Percentiles rank a stretch among this genome's conserved stretches.
Evolutionary conservation across 2,113 vertebrate species (phyloP).

Genomic region (Columba janthina): DNA sequence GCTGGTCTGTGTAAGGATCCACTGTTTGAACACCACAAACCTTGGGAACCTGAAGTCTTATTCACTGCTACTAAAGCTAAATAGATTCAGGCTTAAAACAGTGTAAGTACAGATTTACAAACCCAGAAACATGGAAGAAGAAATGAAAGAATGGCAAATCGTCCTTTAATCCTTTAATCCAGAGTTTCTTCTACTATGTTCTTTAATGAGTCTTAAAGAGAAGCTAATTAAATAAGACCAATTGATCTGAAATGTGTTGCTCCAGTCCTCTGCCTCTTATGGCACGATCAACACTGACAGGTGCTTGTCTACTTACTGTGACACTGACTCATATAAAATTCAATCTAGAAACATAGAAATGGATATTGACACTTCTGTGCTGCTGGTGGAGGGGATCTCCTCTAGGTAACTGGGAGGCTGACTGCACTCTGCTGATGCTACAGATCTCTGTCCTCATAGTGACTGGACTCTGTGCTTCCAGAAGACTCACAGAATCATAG

Average conservation of each 20-base stretch:
- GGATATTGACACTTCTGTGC: background rate
- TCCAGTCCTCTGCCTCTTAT: background rate
- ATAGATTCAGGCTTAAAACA: background rate
- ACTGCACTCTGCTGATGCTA: background rate
- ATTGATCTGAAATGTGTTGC: background rate
- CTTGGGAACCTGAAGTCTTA: background rate
- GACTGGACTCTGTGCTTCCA: background rate
- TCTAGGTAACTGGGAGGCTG: background rate
- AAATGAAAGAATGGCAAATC: background rate
- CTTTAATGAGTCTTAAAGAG: background rate
- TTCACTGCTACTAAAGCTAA: background rate
- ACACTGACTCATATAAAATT: background rate
- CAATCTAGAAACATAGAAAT: background rate
- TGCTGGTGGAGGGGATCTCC: background rate
- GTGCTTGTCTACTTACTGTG: background rate
- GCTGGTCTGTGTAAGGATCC: background rate
- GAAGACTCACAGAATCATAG: background rate
- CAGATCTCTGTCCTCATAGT: background rate
- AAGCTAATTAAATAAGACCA: background rate
- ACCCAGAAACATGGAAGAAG: background rate
- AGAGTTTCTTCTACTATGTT: background rate
- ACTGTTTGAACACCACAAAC: background rate
- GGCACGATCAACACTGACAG: background rate
- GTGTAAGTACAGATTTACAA: background rate
- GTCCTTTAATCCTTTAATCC: background rate